Conservation (phyloP, 1,140 invertebrate species). For the Acromyrmex heyeri region DNA sequence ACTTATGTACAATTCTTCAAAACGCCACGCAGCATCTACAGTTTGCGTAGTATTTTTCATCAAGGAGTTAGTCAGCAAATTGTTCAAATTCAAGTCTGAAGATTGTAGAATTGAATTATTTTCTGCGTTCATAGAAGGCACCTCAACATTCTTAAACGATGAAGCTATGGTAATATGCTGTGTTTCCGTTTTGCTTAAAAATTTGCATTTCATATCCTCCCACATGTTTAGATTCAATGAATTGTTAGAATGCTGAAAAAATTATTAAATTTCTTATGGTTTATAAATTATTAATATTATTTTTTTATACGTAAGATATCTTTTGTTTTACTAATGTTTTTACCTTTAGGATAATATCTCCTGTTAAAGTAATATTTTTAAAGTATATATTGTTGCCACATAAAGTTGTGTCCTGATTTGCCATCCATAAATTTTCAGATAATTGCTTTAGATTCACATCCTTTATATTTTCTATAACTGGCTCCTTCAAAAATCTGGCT, state of each 20-base stretch:
- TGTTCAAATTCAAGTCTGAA: constrained; percentile 61
- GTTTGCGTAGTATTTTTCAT: constrained; percentile 70
- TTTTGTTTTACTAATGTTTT: constrained; percentile 22
- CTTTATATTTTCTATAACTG: constrained; percentile 74
- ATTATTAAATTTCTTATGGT: not conserved
- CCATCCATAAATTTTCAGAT: constrained; percentile 75
- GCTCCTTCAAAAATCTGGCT: constrained; percentile 74
- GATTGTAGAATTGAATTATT: constrained; percentile 65
- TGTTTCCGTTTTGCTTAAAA: constrained; percentile 78
- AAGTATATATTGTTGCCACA: constrained; percentile 63
- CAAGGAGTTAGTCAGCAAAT: constrained; percentile 76
- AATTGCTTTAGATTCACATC: constrained; percentile 66
- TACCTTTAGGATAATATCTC: constrained; percentile 32
- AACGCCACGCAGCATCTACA: constrained; percentile 71
- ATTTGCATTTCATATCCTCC: constrained; percentile 63
- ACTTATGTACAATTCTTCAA: constrained; percentile 72
- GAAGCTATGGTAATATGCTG: constrained; percentile 73
- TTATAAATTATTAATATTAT: not conserved
- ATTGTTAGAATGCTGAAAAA: constrained; percentile 44
- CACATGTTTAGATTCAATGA: constrained; percentile 60
- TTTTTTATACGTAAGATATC: not conserved
- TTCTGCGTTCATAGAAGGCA: constrained; percentile 67
- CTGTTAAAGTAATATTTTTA: constrained; percentile 51
- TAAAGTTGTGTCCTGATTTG: constrained; percentile 63
- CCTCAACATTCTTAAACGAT: constrained; percentile 64